Percentiles rank a stretch among this genome's conserved stretches.
Evolutionary conservation across 2,797 vertebrate species (phyloP).

Genomic region (Lithobates pipiens): DNA sequence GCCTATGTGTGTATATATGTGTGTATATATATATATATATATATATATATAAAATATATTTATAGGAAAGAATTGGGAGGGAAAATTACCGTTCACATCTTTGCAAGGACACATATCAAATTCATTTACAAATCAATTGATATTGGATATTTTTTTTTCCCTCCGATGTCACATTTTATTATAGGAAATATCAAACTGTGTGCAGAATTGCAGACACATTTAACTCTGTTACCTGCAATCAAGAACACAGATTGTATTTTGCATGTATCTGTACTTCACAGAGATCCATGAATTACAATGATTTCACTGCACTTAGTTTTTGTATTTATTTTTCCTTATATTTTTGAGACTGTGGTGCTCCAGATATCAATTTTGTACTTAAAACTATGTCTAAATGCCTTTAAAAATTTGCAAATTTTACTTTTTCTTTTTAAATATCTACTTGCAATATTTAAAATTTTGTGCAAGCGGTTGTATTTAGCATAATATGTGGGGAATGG

Average conservation of each 20-base stretch:
- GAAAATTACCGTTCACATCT: slow-evolving; percentile 83
- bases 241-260: slow-evolving; percentile 90
- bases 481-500: too few species aligned
- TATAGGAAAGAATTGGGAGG: slow-evolving; percentile 50
- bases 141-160: slow-evolving; percentile 86
- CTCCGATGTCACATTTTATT: slow-evolving; percentile 85
- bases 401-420: neutral
- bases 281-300: slow-evolving; percentile 81
- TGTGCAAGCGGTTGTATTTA: neutral
- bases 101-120: slow-evolving; percentile 89
- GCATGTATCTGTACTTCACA: slow-evolving; percentile 84
- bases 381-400: neutral
- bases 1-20: neutral
- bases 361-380: slow-evolving; percentile 15
- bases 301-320: slow-evolving; percentile 65
- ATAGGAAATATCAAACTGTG: slow-evolving; percentile 93
- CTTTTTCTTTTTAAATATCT: neutral
- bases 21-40: neutral
- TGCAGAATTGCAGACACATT: slow-evolving; percentile 97
- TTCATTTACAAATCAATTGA: slow-evolving; percentile 96
- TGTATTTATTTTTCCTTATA: slow-evolving; percentile 28
- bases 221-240: slow-evolving; percentile 98
- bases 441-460: neutral
- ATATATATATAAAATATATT: neutral
- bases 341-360: slow-evolving; percentile 4